A percentile compares a stretch with the other conserved stretches of the same genome.
phyloP scores from a whole-genome alignment of 2,113 vertebrate species.

The Solea solea region DNA sequence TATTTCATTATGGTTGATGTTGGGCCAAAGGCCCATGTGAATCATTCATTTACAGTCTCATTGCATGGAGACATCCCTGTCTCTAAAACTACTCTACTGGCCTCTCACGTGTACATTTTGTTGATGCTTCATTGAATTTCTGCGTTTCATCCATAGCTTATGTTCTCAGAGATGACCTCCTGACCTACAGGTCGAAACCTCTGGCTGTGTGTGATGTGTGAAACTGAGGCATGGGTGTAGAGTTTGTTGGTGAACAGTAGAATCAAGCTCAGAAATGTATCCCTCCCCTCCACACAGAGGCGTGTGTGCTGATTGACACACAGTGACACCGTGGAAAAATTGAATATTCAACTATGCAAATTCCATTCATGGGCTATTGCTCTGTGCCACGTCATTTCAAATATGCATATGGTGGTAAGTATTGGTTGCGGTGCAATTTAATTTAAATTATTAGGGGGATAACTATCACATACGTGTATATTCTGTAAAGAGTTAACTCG shows the following conservation, averaged over 20 bases:
- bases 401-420: background rate
- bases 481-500: background rate
- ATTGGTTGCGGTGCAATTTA: background rate
- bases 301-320: background rate
- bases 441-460: background rate
- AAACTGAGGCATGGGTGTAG: no score
- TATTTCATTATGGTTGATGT: conserved; percentile 33
- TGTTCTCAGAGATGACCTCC: background rate
- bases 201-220: conserved; percentile 4
- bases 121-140: conserved; percentile 22
- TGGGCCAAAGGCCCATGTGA: conserved; percentile 37
- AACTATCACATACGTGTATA: background rate
- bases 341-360: background rate
- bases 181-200: conserved; percentile 13
- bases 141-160: conserved; percentile 13
- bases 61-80: background rate
- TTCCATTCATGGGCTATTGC: background rate
- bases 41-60: conserved; percentile 33
- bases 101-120: background rate
- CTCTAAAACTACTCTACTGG: background rate
- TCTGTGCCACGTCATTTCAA: background rate
- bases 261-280: background rate
- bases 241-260: background rate
- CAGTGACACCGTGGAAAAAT: background rate
- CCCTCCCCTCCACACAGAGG: background rate